Evolutionary conservation across 1,140 invertebrate genomes (phyloP), one percentile per base, ranked within the genome.

Genomic region (Zaprionus gabonicus): DNA sequence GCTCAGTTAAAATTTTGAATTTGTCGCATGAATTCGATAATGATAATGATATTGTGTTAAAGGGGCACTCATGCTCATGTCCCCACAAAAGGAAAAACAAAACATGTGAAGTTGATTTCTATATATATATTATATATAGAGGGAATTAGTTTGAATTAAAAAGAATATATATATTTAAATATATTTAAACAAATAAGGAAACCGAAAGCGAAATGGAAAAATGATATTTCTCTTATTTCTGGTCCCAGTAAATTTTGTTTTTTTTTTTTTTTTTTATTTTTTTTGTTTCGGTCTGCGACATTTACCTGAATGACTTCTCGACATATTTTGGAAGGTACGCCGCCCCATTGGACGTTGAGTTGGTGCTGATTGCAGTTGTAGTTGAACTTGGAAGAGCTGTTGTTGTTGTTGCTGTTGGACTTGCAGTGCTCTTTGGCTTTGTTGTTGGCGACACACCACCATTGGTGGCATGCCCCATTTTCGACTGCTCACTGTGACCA

Each of bases 271-370:
- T 25, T 25, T 25, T 65, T 25, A 17, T 25, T 46, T 60, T 36
- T 38, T 59, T 46, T 41, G 20, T 69, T 60, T 62, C 38, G 72
- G 49, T 69, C 27, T 62, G 70, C 71, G 78, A 81, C 55, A 92
- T 80, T 93, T 93, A 93, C 92, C 92, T 93, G 92, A 92, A 93
- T 92, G 92, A 93, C 91, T 92, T 93, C 83, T 85, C 92, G 82
- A 91, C 91, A 91, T 85, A 82, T 92, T 92, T 93, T 90, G 88
- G 84, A 76, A 93, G 91, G 82, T 92, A 92, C 71, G 78, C 86
- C 78, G 76, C 70, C 77, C 71, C 86, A 82, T 85, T 85, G 79
- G 79, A 84, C 85, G 69, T 72, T 53, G 76, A 44, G 31, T 34
- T 34, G 27, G 62, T 59, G 66, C 55, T 57, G 64, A 56, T 60